Evolutionary conservation across 2,797 vertebrate species (phyloP), one percentile per base, ranked within the genome.

Genomic region (Kryptopterus vitreolus): DNA sequence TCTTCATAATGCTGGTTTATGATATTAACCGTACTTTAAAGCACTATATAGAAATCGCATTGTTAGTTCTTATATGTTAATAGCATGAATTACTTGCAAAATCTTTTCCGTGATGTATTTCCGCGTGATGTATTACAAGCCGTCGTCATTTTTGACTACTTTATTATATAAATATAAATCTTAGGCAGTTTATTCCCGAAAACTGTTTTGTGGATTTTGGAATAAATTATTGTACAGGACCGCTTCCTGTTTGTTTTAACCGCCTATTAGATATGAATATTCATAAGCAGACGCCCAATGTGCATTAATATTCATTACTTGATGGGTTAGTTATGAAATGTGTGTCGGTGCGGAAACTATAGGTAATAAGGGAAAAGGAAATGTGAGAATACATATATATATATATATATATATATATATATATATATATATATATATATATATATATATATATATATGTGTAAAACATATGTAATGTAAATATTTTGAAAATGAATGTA

Each of bases 241-340:
- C 55, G 52, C 52, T 7, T 55, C 20, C 31, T 72, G 11, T 3
- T 35, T 11, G 22, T 38, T 55, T 55, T 35, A 55, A 35, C 22
- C n/a, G 70, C 50, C 22, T n/a, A n/a, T 50, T 55, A 38, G 6
- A 15, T 12, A n/a, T 72, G 29, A 72, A 72, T 72, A 72, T 72
- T 35, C 70, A 72, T 35, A n/a, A 72, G 52, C 70, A 55, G 50
- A 72, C 9, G 6, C 31, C 55, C 31, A 35, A 24, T 1, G 12
- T 9, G n/a, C 52, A 72, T 72, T 55, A 53, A 71, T 71, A 71
- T 71, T 52, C 10, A 72, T 72, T 16, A 55, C 20, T 24, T 53
- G 52, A 33, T 24, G 50, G 31, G 52, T 35, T 38, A 31, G 22
- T 72, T 55, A 72, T 52, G 55, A 57, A 24, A n/a, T 35, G 12